Conservation (phyloP, 1,140 invertebrate genomes). For the Nylanderia fulva region DNA sequence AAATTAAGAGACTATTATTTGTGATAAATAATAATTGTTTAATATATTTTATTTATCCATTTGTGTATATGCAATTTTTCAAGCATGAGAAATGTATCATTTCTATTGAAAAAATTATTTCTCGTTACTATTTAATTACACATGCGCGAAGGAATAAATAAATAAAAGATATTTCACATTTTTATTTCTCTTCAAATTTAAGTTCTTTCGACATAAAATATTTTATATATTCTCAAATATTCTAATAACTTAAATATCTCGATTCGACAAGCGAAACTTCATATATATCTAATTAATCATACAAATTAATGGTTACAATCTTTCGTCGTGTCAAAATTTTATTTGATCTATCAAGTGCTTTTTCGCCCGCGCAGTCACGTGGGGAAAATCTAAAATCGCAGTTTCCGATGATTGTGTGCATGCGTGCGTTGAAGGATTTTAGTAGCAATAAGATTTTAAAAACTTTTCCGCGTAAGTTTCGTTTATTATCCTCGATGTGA, state of each 20-base stretch:
- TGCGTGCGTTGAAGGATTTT: not conserved
- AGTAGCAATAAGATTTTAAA: not conserved
- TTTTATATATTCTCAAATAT: no score
- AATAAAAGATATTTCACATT: not conserved
- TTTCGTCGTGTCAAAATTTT: no score
- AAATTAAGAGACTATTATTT: not conserved
- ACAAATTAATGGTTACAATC: no score
- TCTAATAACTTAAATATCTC: no score
- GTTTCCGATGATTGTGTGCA: not conserved
- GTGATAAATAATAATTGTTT: not conserved
- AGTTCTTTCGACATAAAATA: no score
- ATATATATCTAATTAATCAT: no score
- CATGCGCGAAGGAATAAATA: not conserved
- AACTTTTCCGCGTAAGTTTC: not conserved
- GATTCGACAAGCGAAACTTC: no score
- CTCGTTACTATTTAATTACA: not conserved
- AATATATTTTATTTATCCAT: not conserved
- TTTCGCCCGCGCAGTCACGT: not conserved
- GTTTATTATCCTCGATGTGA: not conserved
- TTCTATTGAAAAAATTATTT: not conserved
- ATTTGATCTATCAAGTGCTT: not conserved
- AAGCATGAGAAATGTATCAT: no score
- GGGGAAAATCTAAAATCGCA: not conserved
- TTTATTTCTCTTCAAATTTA: no score
- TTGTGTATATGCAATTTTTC: not conserved